These are phyloP conservation scores for Polymixis lichenea DNA, from an alignment of 2,888 invertebrate species.

Conservation along the genomic window DNA sequence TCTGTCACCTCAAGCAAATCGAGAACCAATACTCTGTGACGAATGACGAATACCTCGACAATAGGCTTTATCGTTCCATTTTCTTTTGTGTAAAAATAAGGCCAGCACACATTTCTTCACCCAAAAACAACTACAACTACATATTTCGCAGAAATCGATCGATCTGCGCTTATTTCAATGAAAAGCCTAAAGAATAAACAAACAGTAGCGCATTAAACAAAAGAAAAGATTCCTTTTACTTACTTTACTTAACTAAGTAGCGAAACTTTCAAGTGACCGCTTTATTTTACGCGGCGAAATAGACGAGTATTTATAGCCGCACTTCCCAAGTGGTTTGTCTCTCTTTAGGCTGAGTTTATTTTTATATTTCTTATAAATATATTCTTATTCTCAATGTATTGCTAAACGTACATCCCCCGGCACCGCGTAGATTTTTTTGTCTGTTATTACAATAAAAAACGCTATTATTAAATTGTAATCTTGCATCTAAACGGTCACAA, in stretches of 20 bases:
- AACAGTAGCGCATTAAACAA: conserved; percentile 21
- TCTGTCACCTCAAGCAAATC: background rate
- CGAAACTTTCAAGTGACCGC: conserved; percentile 45
- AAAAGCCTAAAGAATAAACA: conserved; percentile 23
- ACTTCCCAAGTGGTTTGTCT: conserved; percentile 54
- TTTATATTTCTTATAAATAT: conserved; percentile 10
- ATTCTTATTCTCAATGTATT: background rate
- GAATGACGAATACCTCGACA: background rate
- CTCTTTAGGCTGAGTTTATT: conserved; percentile 28
- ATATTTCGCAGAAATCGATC: background rate
- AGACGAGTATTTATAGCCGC: conserved; percentile 59
- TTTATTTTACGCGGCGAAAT: conserved; percentile 45
- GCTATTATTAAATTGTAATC: no score
- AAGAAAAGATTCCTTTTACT: conserved; percentile 36
- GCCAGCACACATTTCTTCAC: background rate
- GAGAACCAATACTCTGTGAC: background rate
- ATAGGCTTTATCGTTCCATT: background rate
- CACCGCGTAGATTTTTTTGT: no score
- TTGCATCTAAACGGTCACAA: no score
- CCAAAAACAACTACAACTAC: background rate
- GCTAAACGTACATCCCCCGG: no score
- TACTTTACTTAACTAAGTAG: conserved; percentile 43
- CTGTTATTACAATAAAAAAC: no score
- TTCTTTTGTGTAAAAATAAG: conserved; percentile 7
- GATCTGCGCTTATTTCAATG: conserved; percentile 25